Evolutionary conservation across 92 coral and sea anemone genomes (phyloP).

Genomic region (Zoanthus sansibaricus): DNA sequence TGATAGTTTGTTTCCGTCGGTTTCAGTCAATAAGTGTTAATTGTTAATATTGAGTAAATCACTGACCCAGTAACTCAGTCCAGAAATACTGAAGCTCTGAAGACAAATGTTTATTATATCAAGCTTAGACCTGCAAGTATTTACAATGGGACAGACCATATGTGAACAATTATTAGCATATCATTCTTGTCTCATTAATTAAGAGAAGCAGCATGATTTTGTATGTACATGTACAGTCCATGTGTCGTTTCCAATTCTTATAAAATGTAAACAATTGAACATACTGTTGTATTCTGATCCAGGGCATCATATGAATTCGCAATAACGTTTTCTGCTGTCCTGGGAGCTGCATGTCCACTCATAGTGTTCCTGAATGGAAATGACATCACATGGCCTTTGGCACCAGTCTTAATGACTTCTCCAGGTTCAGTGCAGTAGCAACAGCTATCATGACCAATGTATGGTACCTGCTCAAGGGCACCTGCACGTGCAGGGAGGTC

Average conservation of each 20-base stretch:
- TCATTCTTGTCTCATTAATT: too few species aligned
- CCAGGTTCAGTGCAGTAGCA: conserved; percentile 59
- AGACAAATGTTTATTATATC: too few species aligned
- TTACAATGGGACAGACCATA: too few species aligned
- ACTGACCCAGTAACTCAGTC: too few species aligned
- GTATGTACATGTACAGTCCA: not conserved
- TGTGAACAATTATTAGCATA: too few species aligned
- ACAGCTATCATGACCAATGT: conserved; percentile 59
- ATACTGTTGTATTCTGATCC: conserved; percentile 42
- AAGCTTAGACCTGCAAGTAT: too few species aligned
- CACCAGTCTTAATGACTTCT: conserved; percentile 49
- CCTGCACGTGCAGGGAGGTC: conserved; percentile 39
- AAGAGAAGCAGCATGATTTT: not conserved
- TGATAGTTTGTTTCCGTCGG: too few species aligned
- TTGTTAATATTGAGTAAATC: too few species aligned
- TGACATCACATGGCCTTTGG: conserved; percentile 72
- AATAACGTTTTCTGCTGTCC: conserved; percentile 34
- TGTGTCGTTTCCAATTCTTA: not conserved
- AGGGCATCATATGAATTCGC: conserved; percentile 55
- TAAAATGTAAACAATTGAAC: not conserved
- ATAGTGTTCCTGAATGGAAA: conserved; percentile 55
- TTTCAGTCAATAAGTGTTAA: too few species aligned
- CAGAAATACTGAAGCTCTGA: too few species aligned
- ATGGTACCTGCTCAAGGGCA: conserved; percentile 53
- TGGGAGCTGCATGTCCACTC: conserved; percentile 63